Base-by-base conservation (phyloP, 2,113 vertebrate genomes). In the Lepisosteus oculatus region DNA sequence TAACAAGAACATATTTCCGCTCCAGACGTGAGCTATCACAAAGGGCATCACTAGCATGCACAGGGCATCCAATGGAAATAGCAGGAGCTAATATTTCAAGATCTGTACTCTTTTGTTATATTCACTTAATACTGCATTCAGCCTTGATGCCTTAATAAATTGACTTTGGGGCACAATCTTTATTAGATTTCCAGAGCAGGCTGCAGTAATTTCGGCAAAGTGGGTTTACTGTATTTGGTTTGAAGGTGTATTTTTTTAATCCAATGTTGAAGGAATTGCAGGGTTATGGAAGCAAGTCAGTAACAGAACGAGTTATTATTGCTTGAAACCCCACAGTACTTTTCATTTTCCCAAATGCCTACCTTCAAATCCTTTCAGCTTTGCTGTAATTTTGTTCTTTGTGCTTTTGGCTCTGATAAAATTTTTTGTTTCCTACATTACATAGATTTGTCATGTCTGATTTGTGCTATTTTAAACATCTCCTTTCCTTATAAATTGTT, bases 1-100 rank as follows among this genome's bases (percentile, higher is more conserved):
- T 86, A 87, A 86, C 77, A 77, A 77, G 72, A 74, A 78, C 80
- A 82, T 44, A 65, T 85, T 85, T 87, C 76, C 70, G 43, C 74
- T 44, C 43, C 8, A 56, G 45, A 61, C 44, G 72, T 45, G 71
- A 51, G 75, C 11, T 82, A 85, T 86, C 83, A 63, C 67, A 54
- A 72, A 84, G 80, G 80, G 74, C 86, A 90, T 89, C 84, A 8
- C 57, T 72, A 83, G 79, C 77, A 75, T 67, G 73, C 59, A 61
- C 74, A 29, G 72, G 76, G 71, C 76, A 71, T 73, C 47, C 62
- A 17, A 68, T n/a, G 54, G 17, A 74, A 81, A 59, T 55, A 41
- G 55, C 67, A 75, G 72, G 72, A 72, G 65, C 67, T 80, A 75
- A 73, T 78, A 83, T 87, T 77, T 80, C 55, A 70, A 68, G 76